Evolutionary conservation across 2,113 vertebrate genomes (phyloP).

Genomic region (Astur gentilis): DNA sequence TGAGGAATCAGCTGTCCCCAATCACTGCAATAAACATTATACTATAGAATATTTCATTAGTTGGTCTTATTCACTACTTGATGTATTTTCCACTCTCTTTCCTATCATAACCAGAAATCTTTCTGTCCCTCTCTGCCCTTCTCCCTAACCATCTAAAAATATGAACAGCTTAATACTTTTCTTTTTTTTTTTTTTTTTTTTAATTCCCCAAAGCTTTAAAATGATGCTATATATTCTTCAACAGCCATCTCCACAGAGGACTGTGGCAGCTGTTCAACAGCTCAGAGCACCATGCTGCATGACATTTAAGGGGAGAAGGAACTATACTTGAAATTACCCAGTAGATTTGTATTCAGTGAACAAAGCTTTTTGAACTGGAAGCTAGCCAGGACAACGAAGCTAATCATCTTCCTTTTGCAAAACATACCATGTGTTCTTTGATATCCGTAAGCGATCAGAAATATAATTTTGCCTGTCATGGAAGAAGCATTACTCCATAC

Average conservation of each 20-base stretch:
- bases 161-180: background rate
- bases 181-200: background rate
- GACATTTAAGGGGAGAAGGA: background rate
- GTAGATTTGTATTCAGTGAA: background rate
- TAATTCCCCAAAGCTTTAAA: background rate
- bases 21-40: background rate
- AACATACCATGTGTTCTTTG: background rate
- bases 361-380: background rate
- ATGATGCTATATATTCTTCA: background rate
- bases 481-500: background rate
- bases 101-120: background rate
- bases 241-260: background rate
- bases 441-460: background rate
- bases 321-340: background rate
- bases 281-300: background rate
- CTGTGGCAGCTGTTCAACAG: background rate
- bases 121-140: background rate
- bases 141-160: background rate
- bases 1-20: background rate
- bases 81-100: background rate
- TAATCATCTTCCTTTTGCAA: background rate
- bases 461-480: background rate
- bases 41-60: background rate
- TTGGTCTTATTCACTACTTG: background rate
- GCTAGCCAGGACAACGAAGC: background rate